Percentiles rank a stretch among this genome's conserved stretches.
Evolutionary conservation across 2,113 vertebrate species (phyloP).

Genomic region (Ptyas mucosa): DNA sequence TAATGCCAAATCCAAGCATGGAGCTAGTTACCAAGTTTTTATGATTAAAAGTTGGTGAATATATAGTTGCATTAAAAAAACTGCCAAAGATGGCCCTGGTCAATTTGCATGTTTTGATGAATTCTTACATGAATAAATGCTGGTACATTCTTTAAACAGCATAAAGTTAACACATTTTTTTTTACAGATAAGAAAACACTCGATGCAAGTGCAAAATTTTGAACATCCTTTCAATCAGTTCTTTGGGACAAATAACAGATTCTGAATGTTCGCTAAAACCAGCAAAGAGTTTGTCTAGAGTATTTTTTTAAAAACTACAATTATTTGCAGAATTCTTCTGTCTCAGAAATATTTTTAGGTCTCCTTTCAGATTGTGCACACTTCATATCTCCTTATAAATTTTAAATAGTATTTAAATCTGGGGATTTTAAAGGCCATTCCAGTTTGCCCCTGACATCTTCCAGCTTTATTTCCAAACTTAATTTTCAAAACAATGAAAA

Average conservation of each 20-base stretch:
- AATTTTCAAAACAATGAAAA: not conserved
- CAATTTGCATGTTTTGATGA: not conserved
- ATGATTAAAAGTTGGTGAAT: not conserved
- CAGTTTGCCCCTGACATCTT: not conserved
- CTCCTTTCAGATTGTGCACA: not conserved
- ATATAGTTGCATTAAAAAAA: not conserved
- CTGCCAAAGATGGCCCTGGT: not conserved
- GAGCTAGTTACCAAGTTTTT: not conserved
- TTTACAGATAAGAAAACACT: not conserved
- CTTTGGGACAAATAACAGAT: not conserved
- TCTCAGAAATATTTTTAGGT: not conserved
- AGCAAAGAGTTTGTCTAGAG: not conserved
- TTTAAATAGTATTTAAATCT: not conserved
- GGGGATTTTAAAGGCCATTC: not conserved
- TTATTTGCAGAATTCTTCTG: not conserved
- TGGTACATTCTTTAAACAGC: not conserved
- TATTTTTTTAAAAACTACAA: not conserved
- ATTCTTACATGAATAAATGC: not conserved
- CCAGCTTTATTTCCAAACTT: not conserved
- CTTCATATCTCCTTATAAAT: not conserved
- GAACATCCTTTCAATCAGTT: not conserved
- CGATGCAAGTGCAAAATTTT: not conserved
- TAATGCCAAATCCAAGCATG: not conserved
- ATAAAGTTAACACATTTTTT: not conserved
- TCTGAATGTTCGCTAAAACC: not conserved